A percentile compares a stretch with the other conserved stretches of the same genome.
These are phyloP conservation scores for Marmota flaviventris DNA, from an alignment of 2,113 vertebrate species.

Conservation along the genomic window DNA sequence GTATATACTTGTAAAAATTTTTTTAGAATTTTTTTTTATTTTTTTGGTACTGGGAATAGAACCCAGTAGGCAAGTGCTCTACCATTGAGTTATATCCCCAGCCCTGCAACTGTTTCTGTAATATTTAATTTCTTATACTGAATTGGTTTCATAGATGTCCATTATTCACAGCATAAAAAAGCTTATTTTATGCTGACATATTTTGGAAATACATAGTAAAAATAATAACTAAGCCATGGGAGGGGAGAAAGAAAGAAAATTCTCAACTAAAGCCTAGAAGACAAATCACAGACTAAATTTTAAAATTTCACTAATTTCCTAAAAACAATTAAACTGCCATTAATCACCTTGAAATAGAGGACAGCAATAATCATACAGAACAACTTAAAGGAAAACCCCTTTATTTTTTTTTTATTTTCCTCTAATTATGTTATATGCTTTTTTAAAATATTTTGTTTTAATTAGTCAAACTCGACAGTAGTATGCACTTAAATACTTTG, in stretches of 20 bases:
- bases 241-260: slow-evolving; percentile 21
- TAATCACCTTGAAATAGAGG: not conserved
- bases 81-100: too few species aligned
- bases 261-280: not conserved
- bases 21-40: too few species aligned
- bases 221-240: not conserved
- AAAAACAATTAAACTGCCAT: not conserved
- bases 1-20: too few species aligned
- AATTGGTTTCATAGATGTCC: not conserved
- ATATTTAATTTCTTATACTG: slow-evolving; percentile 4
- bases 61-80: too few species aligned
- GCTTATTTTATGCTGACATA: not conserved
- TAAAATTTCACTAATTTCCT: slow-evolving; percentile 5
- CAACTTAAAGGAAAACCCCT: not conserved
- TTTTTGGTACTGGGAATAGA: too few species aligned
- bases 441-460: too few species aligned
- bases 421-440: too few species aligned
- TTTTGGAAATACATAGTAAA: slow-evolving; percentile 1
- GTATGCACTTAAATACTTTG: too few species aligned
- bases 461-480: too few species aligned
- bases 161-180: not conserved
- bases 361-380: not conserved
- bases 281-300: not conserved
- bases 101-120: not conserved
- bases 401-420: not conserved